Conservation (phyloP, 92 coral and sea anemone species). For the Palythoa grandis region DNA sequence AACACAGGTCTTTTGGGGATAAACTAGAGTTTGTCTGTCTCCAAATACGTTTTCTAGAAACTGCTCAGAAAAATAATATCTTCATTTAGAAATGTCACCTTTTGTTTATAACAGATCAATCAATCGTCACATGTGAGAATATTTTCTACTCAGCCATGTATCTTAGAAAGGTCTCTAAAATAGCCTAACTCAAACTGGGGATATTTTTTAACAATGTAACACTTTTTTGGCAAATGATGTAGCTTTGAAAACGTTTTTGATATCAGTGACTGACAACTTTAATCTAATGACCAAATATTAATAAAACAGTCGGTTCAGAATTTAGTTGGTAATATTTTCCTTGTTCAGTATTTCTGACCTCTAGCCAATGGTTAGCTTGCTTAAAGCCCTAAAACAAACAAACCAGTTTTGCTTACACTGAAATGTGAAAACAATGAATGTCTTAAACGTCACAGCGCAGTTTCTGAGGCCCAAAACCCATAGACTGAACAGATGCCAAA, state of each 20-base stretch:
- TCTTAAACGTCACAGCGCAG: too few species aligned
- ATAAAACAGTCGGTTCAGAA: constrained; percentile 12
- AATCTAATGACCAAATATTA: constrained; percentile 18
- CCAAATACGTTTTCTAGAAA: background rate
- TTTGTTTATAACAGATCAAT: background rate
- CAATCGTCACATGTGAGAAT: background rate
- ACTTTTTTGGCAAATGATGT: background rate
- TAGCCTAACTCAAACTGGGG: background rate
- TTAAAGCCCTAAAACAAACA: background rate
- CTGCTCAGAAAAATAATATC: background rate
- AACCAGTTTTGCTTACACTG: background rate
- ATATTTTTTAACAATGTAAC: background rate
- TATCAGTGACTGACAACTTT: constrained; percentile 14
- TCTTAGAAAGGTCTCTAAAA: background rate
- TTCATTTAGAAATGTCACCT: background rate
- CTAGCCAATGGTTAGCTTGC: background rate
- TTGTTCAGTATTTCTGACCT: background rate
- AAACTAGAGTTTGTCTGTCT: background rate
- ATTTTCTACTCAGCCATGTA: background rate
- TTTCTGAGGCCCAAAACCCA: too few species aligned
- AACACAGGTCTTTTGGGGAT: constrained; percentile 16
- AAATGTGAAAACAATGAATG: background rate
- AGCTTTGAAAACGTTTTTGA: background rate
- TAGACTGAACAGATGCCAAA: too few species aligned
- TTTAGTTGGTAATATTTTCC: background rate